Evolutionary conservation across 2,797 vertebrate genomes (phyloP).

Genomic region (Vireo griseus): DNA sequence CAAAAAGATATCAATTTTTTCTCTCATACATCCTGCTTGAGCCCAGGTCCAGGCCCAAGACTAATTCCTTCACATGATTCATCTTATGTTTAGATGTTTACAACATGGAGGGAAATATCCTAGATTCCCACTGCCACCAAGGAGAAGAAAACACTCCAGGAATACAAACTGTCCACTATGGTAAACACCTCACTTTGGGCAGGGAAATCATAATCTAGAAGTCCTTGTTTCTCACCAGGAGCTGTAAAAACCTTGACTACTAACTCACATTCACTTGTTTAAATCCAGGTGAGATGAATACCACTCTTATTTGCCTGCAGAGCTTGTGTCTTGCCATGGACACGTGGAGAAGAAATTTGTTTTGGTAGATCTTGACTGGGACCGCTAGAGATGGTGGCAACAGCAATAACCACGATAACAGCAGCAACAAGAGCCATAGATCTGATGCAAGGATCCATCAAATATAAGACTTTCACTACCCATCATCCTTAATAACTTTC

Average conservation of each 20-base stretch:
- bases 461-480: neutral
- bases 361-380: neutral
- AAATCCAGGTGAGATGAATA: neutral
- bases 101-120: neutral
- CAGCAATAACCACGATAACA: neutral
- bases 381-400: neutral
- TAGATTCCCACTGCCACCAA: neutral
- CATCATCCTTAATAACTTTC: neutral
- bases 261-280: neutral
- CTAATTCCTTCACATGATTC: rapidly evolving
- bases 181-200: neutral
- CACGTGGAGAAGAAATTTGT: neutral
- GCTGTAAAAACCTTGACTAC: neutral
- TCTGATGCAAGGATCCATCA: neutral
- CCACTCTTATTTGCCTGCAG: neutral
- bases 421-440: neutral
- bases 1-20: neutral
- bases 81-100: neutral
- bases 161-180: neutral
- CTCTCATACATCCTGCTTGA: neutral
- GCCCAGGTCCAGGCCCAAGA: too few species aligned
- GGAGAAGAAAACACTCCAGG: neutral
- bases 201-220: neutral
- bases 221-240: neutral
- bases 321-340: neutral